Conservation (phyloP, 2,888 invertebrate species). For the Pecten maximus region DNA sequence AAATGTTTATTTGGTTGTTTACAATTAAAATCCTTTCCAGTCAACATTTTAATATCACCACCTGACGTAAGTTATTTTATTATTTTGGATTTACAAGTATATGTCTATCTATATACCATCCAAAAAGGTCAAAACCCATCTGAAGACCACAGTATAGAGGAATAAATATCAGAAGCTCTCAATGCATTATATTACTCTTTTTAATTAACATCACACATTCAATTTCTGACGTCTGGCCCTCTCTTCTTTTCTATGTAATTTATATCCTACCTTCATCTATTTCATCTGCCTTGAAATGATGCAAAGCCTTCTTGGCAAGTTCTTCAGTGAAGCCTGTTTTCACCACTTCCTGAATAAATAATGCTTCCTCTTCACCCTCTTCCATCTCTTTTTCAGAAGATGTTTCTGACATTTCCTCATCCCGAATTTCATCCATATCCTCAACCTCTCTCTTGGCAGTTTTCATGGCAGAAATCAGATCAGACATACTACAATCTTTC, state of each 20-base stretch:
- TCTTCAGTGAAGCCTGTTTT: constrained; percentile 59
- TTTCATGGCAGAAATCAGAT: constrained; percentile 63
- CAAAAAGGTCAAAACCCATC: too few relatives aligned
- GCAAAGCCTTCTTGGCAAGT: constrained; percentile 60
- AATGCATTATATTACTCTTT: background rate
- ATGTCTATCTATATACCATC: too few relatives aligned
- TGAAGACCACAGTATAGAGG: too few relatives aligned
- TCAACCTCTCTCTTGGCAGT: constrained; percentile 53
- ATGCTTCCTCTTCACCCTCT: constrained; percentile 39
- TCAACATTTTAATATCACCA: too few relatives aligned
- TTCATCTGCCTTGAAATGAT: constrained; percentile 52
- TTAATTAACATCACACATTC: background rate
- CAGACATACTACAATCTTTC: constrained; percentile 59
- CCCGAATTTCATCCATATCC: constrained; percentile 46
- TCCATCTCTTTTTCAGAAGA: constrained; percentile 28
- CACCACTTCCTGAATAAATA: constrained; percentile 60
- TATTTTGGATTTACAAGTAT: too few relatives aligned
- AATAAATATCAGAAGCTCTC: constrained; percentile 30
- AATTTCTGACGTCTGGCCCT: background rate
- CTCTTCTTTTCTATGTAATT: background rate
- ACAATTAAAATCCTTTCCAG: background rate
- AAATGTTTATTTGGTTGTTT: background rate
- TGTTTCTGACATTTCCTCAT: constrained; percentile 36
- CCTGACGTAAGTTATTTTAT: too few relatives aligned
- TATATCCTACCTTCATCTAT: constrained; percentile 57